phyloP scores from a whole-genome alignment of 2,888 invertebrate genomes.

The Chrysolina haemoptera region DNA sequence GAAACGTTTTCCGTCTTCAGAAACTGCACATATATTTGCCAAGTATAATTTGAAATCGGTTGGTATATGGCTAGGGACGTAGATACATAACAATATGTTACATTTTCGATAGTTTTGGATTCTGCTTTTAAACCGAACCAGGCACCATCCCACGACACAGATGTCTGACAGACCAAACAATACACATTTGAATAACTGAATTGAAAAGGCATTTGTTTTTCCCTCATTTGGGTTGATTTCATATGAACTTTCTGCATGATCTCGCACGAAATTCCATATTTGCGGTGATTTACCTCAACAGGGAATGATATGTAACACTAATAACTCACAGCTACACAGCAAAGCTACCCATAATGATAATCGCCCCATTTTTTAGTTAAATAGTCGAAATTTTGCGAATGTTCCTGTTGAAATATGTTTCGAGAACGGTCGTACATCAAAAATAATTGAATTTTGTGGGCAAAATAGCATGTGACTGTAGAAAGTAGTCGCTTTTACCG shows the following conservation, averaged over 20 bases:
- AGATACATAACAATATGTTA: too few relatives aligned
- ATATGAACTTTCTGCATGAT: neutral
- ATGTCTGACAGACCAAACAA: too few relatives aligned
- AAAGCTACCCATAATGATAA: slow-evolving; percentile 7
- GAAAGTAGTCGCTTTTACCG: slow-evolving; percentile 39
- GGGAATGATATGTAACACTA: neutral
- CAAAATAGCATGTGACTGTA: slow-evolving; percentile 36
- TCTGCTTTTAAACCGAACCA: too few relatives aligned
- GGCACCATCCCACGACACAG: too few relatives aligned
- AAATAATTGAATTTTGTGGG: slow-evolving; percentile 15
- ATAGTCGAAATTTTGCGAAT: slow-evolving; percentile 14
- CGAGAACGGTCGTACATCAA: slow-evolving; percentile 1
- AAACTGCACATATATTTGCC: too few relatives aligned
- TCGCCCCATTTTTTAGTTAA: neutral
- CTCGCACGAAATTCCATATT: neutral
- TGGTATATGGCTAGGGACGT: too few relatives aligned
- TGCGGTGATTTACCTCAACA: slow-evolving; percentile 6
- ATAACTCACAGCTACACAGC: neutral
- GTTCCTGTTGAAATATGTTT: slow-evolving; percentile 4
- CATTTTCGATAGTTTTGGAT: too few relatives aligned
- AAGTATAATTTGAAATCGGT: too few relatives aligned
- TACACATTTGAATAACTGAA: too few relatives aligned
- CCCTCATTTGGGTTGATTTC: neutral
- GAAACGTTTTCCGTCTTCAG: too few relatives aligned
- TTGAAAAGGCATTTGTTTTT: too few relatives aligned